Base-by-base conservation (phyloP, 64 coral and sea anemone genomes). In the Platygyra sinensis region DNA sequence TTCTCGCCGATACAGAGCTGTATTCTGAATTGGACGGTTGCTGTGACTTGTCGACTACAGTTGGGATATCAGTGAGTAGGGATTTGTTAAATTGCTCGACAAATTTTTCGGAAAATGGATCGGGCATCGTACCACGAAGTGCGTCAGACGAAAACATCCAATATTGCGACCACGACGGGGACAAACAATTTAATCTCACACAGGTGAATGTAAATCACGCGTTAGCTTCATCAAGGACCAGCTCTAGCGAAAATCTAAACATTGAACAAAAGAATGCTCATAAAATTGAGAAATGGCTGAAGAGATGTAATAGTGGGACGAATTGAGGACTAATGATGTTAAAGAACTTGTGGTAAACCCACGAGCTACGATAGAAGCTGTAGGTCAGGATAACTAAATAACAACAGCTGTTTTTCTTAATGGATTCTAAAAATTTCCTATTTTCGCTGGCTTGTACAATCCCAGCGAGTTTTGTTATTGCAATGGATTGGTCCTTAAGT, bases 251-350 rank as follows among this genome's bases (percentile, higher is more conserved):
- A 74, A 94, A 91, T 72, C 85, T 97, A 6, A 91, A 91, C 60
- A 88, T 62, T 33, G 77, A 60, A 19, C 95, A 97, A 87, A 89
- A 74, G 71, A 87, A 87, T 72, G 75, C 91, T 60, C 82, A 91
- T 88, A 97, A 78, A 72, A 97, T 97, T 71, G 95, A 94, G 36
- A 87, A 88, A 93, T 97, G 95, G 95, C 73, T 97, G 7, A 64
- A 80, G 55, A 93, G 87, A 94, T 97, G 95, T 89, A 89, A 87
- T 75, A 89, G 88, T 85, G 81, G 81, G 16, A 51, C 63, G 36
- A 42, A 65, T 39, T 72, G 63, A 54, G 1, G 51, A 20, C 9
- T 69, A 69, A 69, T 69, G n/a, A 27, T 69, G 22, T 69, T 69
- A 69, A 54, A 79, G 77, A 30, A 22, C 25, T 28, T 55, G 77